Conservation (phyloP, 1,140 invertebrate species). For the Rhyacophila brunnea region DNA sequence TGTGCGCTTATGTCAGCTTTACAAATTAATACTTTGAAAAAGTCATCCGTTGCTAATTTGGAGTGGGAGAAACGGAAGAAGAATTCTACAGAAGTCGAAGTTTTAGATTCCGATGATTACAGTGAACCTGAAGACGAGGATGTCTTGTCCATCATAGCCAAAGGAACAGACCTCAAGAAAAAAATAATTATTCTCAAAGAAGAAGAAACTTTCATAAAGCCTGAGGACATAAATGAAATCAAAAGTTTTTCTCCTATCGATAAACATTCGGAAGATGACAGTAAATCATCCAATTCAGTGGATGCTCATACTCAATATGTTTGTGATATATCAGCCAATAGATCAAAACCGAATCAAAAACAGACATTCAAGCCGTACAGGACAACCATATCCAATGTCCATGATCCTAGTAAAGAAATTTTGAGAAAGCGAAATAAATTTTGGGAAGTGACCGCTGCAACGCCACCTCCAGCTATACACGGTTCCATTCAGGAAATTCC, state of each 20-base stretch:
- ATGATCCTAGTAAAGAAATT: slow-evolving; percentile 63
- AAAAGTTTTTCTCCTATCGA: slow-evolving; percentile 12
- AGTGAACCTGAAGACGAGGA: slow-evolving; percentile 59
- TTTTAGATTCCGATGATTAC: slow-evolving; percentile 65
- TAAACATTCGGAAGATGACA: slow-evolving; percentile 7
- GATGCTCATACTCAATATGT: slow-evolving; percentile 62
- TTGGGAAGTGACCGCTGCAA: slow-evolving; percentile 71
- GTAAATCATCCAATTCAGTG: slow-evolving; percentile 22
- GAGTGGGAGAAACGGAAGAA: slow-evolving; percentile 65
- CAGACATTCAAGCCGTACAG: slow-evolving; percentile 62
- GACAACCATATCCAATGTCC: slow-evolving; percentile 62
- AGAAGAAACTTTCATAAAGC: slow-evolving; percentile 58
- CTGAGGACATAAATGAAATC: slow-evolving; percentile 61
- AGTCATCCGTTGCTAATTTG: slow-evolving; percentile 53
- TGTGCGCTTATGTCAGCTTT: slow-evolving; percentile 59
- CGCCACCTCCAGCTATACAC: slow-evolving; percentile 60
- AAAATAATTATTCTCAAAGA: slow-evolving; percentile 56
- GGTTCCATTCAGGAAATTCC: slow-evolving; percentile 55
- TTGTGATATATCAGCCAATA: slow-evolving; percentile 58
- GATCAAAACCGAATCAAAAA: slow-evolving; percentile 41
- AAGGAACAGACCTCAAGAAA: slow-evolving; percentile 59
- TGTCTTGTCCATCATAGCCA: slow-evolving; percentile 64
- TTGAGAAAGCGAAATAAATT: slow-evolving; percentile 57
- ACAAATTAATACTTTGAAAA: slow-evolving; percentile 52
- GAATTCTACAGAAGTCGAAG: slow-evolving; percentile 39